Base-by-base conservation (phyloP, 2,888 invertebrate species). In the Drosophila atroscutellata region DNA sequence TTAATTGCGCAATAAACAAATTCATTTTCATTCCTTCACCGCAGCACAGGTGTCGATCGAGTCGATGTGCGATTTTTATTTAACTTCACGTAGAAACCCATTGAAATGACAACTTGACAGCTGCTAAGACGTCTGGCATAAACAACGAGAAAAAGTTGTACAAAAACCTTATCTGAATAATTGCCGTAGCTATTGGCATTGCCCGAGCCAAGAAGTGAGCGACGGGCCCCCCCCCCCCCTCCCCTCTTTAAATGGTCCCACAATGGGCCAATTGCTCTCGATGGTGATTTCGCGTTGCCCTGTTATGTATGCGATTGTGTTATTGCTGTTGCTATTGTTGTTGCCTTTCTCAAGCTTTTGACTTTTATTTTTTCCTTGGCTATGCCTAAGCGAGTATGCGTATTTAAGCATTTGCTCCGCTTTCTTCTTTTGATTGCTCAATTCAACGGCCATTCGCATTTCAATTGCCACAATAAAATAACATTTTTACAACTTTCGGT, bases 401-500 rank as follows among this genome's bases (percentile, higher is more conserved):
- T 72, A 76, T 73, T 85, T 76, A 76, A 76, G 72, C 73, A 54
- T 32, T 42, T 47, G 55, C 56, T 67, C 50, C 50, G 72, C 67
- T 78, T 74, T 71, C 66, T 66, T 83, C 84, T 67, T 83, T 86
- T 86, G 80, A 89, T 86, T 83, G 83, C 89, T 79, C 81, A 86
- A 88, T 86, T 86, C 84, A 81, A 84, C 89, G 86, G 79, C 85
- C 83, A 86, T 89, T 89, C 83, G 87, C 89, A 77, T 76, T 86
- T 86, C 89, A 86, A 86, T 86, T 86, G 86, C 87, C 32, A 55
- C 85, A 84, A 86, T 89, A 86, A 86, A 86, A 89, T 73, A 68
- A 67, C 81, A 72, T 62, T 84, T 86, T 89, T 88, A 86, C 79
- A 81, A 75, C 86, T 79, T 67, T 75, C 72, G 70, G 68, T 73